A percentile compares a stretch with the other conserved stretches of the same genome.
phyloP scores from a whole-genome alignment of 2,888 invertebrate species.

The Mesoligia furuncula region DNA sequence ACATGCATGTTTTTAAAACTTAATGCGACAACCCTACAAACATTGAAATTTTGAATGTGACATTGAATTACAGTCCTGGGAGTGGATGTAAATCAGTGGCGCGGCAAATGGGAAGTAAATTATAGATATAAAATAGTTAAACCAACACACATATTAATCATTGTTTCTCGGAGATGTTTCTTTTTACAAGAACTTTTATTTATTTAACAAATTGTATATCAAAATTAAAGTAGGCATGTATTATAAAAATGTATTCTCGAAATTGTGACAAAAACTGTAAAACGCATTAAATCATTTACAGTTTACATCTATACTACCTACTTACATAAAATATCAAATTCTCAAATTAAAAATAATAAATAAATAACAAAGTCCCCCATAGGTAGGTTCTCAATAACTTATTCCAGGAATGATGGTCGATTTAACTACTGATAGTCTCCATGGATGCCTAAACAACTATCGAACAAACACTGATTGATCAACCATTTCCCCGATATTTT shows the following conservation, averaged over 20 bases:
- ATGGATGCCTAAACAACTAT: constrained; percentile 17
- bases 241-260: neutral
- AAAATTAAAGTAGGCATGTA: neutral
- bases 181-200: neutral
- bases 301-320: neutral
- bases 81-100: constrained; percentile 33
- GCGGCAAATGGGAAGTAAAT: constrained; percentile 51
- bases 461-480: constrained; percentile 10
- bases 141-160: constrained; percentile 22
- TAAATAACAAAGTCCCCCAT: neutral
- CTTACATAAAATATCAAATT: neutral
- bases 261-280: neutral
- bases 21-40: neutral
- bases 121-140: constrained; percentile 4
- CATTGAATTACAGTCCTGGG: constrained; percentile 36
- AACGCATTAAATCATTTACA: neutral
- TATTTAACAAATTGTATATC: neutral
- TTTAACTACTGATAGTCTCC: constrained; percentile 12
- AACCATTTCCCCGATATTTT: neutral
- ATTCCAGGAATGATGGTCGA: neutral
- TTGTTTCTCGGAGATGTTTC: neutral
- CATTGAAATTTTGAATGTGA: constrained; percentile 34
- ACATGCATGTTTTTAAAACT: neutral
- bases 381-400: neutral
- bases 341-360: neutral